Evolutionary conservation across 1,140 invertebrate species (phyloP).

Genomic region (Belonocnema kinseyi): DNA sequence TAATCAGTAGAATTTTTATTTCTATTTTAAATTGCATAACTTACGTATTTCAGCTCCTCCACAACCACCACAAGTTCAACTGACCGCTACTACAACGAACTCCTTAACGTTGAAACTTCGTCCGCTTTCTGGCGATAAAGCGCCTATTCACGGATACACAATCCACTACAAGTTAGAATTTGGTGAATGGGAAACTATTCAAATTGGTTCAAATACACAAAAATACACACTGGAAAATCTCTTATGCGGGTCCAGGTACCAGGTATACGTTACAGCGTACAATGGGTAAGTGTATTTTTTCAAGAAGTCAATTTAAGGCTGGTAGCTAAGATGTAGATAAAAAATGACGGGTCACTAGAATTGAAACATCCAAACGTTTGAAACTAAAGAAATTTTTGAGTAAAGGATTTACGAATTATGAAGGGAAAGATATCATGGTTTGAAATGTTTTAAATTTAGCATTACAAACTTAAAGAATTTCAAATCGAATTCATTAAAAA

Average conservation of each 20-base stretch:
- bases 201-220: conserved; percentile 84
- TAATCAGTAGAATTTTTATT: no score
- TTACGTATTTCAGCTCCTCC: conserved; percentile 81
- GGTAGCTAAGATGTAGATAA: no score
- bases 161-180: conserved; percentile 95
- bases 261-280: conserved; percentile 93
- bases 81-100: conserved; percentile 89
- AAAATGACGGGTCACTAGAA: no score
- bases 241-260: conserved; percentile 93
- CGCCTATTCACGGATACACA: conserved; percentile 90
- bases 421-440: no score
- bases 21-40: conserved; percentile 15
- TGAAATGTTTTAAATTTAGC: no score
- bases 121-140: conserved; percentile 84
- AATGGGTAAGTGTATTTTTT: conserved; percentile 81
- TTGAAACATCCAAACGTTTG: no score
- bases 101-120: conserved; percentile 88
- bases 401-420: no score
- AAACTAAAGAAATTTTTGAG: no score
- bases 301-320: not conserved
- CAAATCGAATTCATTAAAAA: no score
- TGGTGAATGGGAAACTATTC: conserved; percentile 92
- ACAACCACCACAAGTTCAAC: conserved; percentile 86
- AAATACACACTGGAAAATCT: conserved; percentile 91
- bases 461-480: no score